Percentiles rank a stretch among this genome's conserved stretches.
phyloP scores from a whole-genome alignment of 2,888 invertebrate genomes.

The Macrophya alboannulata region DNA sequence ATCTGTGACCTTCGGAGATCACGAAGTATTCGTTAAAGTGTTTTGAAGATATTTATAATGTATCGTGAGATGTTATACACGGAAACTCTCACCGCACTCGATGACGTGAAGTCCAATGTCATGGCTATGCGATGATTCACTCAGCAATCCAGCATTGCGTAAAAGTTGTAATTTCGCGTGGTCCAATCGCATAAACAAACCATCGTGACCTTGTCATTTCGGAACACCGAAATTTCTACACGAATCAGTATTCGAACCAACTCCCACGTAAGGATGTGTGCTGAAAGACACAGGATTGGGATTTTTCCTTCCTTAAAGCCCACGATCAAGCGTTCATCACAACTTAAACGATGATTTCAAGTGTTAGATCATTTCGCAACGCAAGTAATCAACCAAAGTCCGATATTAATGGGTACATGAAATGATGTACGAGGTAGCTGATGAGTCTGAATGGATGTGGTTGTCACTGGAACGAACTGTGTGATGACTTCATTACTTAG shows the following conservation, averaged over 20 bases:
- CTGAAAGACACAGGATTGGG: neutral
- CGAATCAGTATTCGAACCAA: neutral
- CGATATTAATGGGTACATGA: neutral
- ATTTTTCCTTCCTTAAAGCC: neutral
- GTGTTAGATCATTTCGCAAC: neutral
- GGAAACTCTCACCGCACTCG: neutral
- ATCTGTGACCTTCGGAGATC: neutral
- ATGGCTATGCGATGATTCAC: conserved; percentile 31
- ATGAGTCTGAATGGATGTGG: neutral
- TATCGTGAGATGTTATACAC: neutral
- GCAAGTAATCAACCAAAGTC: neutral
- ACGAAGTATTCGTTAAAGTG: neutral
- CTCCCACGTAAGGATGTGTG: neutral
- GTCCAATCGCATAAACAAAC: conserved; percentile 10
- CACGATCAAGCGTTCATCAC: neutral
- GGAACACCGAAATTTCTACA: neutral
- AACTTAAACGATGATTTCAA: neutral
- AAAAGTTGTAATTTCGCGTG: conserved; percentile 30
- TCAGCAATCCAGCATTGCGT: conserved; percentile 8
- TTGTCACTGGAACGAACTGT: neutral
- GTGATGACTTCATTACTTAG: conserved; percentile 41
- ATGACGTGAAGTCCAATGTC: conserved; percentile 30
- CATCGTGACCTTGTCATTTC: conserved; percentile 34
- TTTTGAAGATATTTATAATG: neutral
- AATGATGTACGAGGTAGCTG: neutral